These are phyloP conservation scores for Pristionchus mayeri DNA, from an alignment of 2,888 invertebrate species.

Conservation along the genomic window DNA sequence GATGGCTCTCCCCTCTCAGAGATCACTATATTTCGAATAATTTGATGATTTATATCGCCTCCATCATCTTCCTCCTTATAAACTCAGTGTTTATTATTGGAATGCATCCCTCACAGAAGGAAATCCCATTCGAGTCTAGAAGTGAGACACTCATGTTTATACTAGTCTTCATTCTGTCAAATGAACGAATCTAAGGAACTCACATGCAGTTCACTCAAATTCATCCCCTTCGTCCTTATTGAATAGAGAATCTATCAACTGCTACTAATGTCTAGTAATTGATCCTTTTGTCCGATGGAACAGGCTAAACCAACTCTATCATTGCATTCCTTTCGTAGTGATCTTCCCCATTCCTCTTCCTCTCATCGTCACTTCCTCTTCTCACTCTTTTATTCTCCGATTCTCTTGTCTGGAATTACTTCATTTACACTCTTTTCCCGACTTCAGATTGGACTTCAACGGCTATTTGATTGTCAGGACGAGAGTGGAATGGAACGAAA, in stretches of 20 bases:
- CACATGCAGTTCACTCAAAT: neutral
- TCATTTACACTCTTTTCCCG: neutral
- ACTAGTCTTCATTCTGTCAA: neutral
- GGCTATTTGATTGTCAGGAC: neutral
- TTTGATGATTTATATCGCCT: too few species aligned
- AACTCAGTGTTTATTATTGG: constrained; percentile 6
- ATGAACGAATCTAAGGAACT: neutral
- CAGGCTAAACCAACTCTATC: too few species aligned
- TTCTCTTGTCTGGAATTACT: neutral
- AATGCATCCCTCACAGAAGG: neutral
- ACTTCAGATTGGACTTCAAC: neutral
- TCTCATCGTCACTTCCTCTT: neutral
- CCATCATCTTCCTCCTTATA: neutral
- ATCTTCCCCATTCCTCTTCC: neutral
- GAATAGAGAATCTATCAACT: too few species aligned
- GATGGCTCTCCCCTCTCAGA: too few species aligned
- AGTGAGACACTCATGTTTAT: neutral
- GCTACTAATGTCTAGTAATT: too few species aligned
- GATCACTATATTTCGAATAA: too few species aligned
- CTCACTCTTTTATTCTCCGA: neutral
- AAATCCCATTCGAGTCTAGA: neutral
- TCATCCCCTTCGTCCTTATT: neutral
- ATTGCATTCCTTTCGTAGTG: too few species aligned
- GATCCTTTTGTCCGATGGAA: too few species aligned
- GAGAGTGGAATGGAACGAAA: neutral